A percentile compares a stretch with the other conserved stretches of the same genome.
phyloP scores from a whole-genome alignment of 2,888 invertebrate species.

The Lochmaea capreae region DNA sequence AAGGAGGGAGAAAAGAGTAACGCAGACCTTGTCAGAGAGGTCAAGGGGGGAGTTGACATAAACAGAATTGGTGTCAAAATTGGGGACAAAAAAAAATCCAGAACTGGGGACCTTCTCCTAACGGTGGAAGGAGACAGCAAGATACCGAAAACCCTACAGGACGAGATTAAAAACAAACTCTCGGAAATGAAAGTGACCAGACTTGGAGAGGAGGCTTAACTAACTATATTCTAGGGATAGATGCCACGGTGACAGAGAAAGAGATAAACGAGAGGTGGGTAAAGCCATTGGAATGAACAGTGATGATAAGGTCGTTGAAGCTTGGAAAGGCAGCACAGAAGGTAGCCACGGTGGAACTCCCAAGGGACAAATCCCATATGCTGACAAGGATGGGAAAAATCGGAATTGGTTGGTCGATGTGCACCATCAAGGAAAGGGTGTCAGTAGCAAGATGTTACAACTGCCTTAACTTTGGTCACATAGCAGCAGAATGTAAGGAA shows the following conservation, averaged over 20 bases:
- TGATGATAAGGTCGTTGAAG: neutral
- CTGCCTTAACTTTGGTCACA: conserved; percentile 12
- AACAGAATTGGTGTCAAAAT: conserved; percentile 20
- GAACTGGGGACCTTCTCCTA: conserved; percentile 7
- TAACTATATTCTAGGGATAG: conserved; percentile 5
- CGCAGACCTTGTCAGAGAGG: conserved; percentile 24
- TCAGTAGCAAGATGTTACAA: conserved; percentile 19
- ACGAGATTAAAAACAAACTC: conserved; percentile 4
- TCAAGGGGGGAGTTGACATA: conserved; percentile 12
- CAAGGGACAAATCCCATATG: neutral
- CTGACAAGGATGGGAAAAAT: conserved; percentile 12
- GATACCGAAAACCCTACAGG: conserved; percentile 2
- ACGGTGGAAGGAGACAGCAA: conserved; percentile 22
- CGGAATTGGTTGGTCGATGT: conserved; percentile 13
- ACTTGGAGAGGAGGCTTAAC: neutral
- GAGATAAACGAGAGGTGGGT: conserved; percentile 7
- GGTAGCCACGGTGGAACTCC: conserved; percentile 20
- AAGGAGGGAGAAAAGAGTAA: conserved; percentile 6
- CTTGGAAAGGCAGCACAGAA: conserved; percentile 9
- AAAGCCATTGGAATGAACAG: neutral
- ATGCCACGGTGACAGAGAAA: conserved; percentile 8
- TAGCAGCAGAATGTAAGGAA: conserved; percentile 12
- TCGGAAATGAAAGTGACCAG: neutral
- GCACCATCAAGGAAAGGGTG: conserved; percentile 23
- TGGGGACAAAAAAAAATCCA: conserved; percentile 5